Conservation (phyloP, 2,113 vertebrate species). For the Colius striatus region DNA sequence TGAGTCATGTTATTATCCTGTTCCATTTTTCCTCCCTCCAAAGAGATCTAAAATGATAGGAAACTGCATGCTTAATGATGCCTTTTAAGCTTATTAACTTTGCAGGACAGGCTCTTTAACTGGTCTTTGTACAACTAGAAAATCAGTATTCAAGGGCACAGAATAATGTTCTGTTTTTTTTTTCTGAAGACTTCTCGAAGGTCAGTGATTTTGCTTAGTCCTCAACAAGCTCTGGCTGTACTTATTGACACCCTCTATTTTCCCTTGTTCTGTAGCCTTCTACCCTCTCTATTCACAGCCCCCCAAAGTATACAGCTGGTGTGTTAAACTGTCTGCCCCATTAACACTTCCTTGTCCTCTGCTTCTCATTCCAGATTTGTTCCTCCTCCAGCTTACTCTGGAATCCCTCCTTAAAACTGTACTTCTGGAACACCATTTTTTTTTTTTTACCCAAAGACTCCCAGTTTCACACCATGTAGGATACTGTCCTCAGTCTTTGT, state of each 20-base stretch:
- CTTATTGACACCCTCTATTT: not conserved
- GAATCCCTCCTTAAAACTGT: not conserved
- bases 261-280: not conserved
- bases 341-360: not conserved
- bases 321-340: not conserved
- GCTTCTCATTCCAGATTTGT: not conserved
- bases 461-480: not conserved
- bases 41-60: not conserved
- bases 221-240: not conserved
- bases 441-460: not conserved
- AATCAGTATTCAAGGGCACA: not conserved
- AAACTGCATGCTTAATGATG: not conserved
- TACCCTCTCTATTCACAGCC: not conserved
- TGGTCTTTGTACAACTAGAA: not conserved
- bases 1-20: not conserved
- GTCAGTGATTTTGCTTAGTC: not conserved
- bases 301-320: not conserved
- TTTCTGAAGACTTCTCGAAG: not conserved
- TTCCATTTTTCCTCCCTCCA: not conserved
- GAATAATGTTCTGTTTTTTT: not conserved
- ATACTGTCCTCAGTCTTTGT: not conserved
- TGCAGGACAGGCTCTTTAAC: not conserved
- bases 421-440: not conserved
- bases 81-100: not conserved
- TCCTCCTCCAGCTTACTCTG: not conserved